Percentiles rank a stretch among this genome's conserved stretches.
Evolutionary conservation across 2,888 invertebrate species (phyloP).

Genomic region (Cecidostiba fungosa): DNA sequence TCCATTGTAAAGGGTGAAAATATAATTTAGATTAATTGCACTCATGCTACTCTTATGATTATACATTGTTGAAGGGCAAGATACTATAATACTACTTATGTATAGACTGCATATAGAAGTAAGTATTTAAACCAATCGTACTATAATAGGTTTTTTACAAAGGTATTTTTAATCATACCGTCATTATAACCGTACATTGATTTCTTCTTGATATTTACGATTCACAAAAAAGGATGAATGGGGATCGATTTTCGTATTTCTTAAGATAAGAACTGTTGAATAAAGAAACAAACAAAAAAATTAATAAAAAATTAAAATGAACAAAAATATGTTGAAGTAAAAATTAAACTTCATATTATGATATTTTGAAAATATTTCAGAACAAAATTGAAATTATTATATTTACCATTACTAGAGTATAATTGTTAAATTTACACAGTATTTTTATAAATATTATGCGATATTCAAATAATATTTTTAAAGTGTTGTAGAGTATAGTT

Average conservation of each 20-base stretch:
- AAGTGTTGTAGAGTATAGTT: not conserved
- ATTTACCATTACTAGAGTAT: not conserved
- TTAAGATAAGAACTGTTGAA: not conserved
- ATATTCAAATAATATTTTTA: constrained; percentile 1
- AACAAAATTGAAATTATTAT: constrained; percentile 6
- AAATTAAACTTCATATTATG: not conserved
- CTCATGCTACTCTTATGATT: not conserved
- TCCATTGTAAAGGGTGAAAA: not conserved
- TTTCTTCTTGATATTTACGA: not conserved
- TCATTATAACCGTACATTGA: not conserved
- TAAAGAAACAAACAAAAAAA: not conserved
- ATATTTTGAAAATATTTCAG: not conserved
- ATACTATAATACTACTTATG: not conserved
- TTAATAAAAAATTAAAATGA: not conserved
- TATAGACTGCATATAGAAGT: not conserved
- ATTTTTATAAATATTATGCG: constrained; percentile 27
- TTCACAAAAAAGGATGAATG: not conserved
- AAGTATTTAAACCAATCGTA: constrained; percentile 9
- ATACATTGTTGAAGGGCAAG: not conserved
- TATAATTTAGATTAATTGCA: constrained; percentile 7
- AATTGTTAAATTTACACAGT: constrained; percentile 19
- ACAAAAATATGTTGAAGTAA: not conserved
- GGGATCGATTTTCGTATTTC: not conserved
- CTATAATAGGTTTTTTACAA: not conserved
- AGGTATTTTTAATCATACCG: not conserved